These are phyloP conservation scores for Limosa lapponica DNA, from an alignment of 2,797 vertebrate genomes.

Conservation along the genomic window DNA sequence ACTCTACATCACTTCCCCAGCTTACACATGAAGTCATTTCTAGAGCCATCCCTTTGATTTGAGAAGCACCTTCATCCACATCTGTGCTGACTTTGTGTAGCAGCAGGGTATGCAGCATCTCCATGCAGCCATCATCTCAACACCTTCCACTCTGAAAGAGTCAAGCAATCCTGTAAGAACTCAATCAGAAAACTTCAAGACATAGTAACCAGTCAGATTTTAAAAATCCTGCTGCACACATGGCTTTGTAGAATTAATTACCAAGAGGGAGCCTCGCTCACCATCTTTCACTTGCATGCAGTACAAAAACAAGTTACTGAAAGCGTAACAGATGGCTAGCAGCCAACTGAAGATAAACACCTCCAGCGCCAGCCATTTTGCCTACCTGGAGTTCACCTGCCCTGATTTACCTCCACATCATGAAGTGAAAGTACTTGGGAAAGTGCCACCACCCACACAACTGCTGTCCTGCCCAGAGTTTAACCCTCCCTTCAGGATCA, in stretches of 20 bases:
- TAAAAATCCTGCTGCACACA: background rate
- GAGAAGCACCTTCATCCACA: rapidly evolving
- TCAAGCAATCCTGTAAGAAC: background rate
- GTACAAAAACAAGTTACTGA: background rate
- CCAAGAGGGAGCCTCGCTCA: background rate
- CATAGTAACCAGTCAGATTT: background rate
- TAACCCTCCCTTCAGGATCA: background rate
- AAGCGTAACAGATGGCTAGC: background rate
- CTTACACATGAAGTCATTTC: background rate
- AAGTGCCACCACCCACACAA: background rate
- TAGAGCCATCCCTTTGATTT: background rate
- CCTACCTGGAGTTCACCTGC: background rate
- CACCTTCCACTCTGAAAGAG: background rate
- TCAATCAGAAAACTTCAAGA: background rate
- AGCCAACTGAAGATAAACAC: background rate
- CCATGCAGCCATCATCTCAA: background rate
- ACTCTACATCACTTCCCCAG: background rate
- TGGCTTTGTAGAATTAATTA: background rate
- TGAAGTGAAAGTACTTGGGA: background rate
- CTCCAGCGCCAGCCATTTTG: background rate
- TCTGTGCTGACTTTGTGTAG: background rate
- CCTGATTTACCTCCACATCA: background rate
- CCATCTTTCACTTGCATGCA: background rate
- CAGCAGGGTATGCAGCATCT: background rate
- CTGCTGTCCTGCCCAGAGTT: background rate